Evolutionary conservation across 2,797 vertebrate species (phyloP), one percentile per base, ranked within the genome.

Genomic region (Octomys mimax): DNA sequence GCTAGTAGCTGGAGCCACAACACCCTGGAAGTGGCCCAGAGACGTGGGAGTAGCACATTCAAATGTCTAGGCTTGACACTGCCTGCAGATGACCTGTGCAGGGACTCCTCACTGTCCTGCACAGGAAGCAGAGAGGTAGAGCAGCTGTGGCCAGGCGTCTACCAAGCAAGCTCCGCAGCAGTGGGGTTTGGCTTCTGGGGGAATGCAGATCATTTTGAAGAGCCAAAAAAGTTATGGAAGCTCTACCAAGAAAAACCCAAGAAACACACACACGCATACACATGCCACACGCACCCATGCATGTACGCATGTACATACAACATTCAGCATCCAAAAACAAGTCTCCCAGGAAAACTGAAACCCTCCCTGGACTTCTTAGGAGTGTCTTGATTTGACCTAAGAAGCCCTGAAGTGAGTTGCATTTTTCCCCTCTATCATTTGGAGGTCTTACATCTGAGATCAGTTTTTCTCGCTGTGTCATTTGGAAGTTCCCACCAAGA

Each of bases 221-320:
- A 92, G 33, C 39, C n/a, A 75, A 24, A 62, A 95, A 89, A 73
- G 24, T 87, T 81, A n/a, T 79, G 54, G 9, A 61, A 89, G 22
- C 78, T 91, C 54, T 54, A 14, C n/a, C 68, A 9, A 84, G 79
- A 86, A 80, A 92, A 94, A 71, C 11, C 75, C 68, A 75, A 73
- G 68, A 84, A 77, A 4, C 14, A 22, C 21, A 8, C 31, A 28
- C 73, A n/a, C 52, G 46, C 9, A 88, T 9, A 54, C 24, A n/a
- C 54, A 57, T 11, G 49, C 49, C 49, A 49, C 49, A 11, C 11
- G 49, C 49, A 49, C 49, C 6, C 49, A 49, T 49, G 49, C 49
- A 49, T 49, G 49, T 5, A 49, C 31, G 10, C 31, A 28, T 78
- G 39, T 36, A 52, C 9, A 91, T 6, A 49, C 24, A n/a, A 14